Conservation (phyloP, 2,797 vertebrate genomes). For the Nasua narica region DNA sequence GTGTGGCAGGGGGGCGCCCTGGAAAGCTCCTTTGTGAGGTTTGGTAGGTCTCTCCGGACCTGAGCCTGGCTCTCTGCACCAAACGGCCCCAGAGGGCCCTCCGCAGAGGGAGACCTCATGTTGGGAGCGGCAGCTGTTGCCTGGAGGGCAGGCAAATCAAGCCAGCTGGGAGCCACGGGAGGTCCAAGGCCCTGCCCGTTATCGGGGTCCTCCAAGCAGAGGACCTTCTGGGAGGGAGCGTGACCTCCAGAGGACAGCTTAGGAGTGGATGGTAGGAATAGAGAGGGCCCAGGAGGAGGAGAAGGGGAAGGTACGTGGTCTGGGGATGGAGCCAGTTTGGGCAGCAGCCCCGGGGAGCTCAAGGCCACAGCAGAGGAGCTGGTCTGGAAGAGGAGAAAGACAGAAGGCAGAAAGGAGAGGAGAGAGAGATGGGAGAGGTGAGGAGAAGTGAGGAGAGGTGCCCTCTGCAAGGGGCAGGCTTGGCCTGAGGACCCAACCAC, state of each 20-base stretch:
- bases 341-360: slow-evolving; percentile 81
- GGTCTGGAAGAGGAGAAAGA: slow-evolving; percentile 86
- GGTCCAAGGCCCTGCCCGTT: slow-evolving; percentile 41
- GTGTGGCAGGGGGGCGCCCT: slow-evolving; percentile 31
- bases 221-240: slow-evolving; percentile 75
- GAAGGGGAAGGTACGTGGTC: slow-evolving; percentile 33
- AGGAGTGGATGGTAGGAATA: background rate
- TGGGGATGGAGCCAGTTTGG: slow-evolving; percentile 72
- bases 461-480: background rate
- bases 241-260: slow-evolving; percentile 9
- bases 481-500: background rate
- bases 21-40: slow-evolving; percentile 69
- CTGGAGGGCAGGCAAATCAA: slow-evolving; percentile 65
- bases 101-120: slow-evolving; percentile 76
- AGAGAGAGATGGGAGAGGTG: slow-evolving; percentile 39
- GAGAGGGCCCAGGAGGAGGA: background rate
- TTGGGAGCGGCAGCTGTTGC: slow-evolving; percentile 75
- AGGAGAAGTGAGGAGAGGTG: background rate
- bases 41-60: background rate
- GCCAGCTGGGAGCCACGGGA: background rate
- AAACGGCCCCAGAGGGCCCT: slow-evolving; percentile 76
- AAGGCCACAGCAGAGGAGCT: slow-evolving; percentile 88
- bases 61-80: slow-evolving; percentile 49
- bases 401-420: slow-evolving; percentile 44
- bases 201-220: slow-evolving; percentile 85